phyloP scores from a whole-genome alignment of 2,113 vertebrate species.

The Salvelinus sp. region DNA sequence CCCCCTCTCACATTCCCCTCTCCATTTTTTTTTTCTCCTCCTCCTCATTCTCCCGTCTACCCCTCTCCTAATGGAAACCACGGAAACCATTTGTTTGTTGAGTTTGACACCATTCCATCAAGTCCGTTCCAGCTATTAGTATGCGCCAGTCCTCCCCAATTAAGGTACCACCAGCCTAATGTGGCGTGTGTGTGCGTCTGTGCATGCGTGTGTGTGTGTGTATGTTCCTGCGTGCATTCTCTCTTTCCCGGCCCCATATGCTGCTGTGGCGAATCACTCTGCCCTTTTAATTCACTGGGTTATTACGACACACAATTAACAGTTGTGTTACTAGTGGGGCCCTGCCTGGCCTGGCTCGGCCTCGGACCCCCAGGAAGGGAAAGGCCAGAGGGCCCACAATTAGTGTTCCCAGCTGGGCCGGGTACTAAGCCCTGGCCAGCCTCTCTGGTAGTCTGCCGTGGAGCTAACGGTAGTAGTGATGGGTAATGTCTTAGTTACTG shows the following conservation, averaged over 20 bases:
- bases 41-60: too few relatives aligned
- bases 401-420: slow-evolving; percentile 68
- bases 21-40: too few relatives aligned
- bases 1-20: slow-evolving; percentile 77
- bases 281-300: slow-evolving; percentile 36
- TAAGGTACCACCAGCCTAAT: too few relatives aligned
- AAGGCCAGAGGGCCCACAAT: slow-evolving; percentile 44
- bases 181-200: not conserved
- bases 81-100: too few relatives aligned
- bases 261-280: not conserved
- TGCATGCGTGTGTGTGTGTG: not conserved
- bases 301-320: slow-evolving; percentile 54
- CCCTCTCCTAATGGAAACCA: too few relatives aligned
- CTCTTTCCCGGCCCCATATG: not conserved
- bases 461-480: slow-evolving; percentile 48
- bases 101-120: too few relatives aligned
- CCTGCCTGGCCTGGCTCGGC: not conserved
- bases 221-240: not conserved
- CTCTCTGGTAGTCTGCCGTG: slow-evolving; percentile 55
- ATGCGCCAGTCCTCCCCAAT: too few relatives aligned
- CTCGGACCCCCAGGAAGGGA: slow-evolving; percentile 31
- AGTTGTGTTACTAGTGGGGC: slow-evolving; percentile 24
- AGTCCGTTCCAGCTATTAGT: too few relatives aligned
- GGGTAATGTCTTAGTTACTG: slow-evolving; percentile 65
- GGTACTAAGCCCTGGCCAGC: slow-evolving; percentile 69